Evolutionary conservation across 2,888 invertebrate species (phyloP), one percentile per base, ranked within the genome.

Genomic region (Caenorhabditis japonica): DNA sequence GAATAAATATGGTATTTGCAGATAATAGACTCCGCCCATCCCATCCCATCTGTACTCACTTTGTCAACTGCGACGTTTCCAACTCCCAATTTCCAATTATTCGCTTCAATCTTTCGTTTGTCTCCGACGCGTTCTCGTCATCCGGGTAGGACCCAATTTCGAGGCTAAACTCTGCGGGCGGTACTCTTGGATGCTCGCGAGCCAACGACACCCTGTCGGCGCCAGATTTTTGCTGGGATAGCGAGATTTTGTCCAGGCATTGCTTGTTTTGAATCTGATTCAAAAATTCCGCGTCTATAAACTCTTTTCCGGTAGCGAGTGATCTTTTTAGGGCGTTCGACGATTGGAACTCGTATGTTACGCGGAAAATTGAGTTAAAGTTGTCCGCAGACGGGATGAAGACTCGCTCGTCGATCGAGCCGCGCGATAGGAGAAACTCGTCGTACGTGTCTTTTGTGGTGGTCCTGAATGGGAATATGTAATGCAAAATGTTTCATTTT

Each of bases 401-500:
- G 89, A 97, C 94, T 86, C 96, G 91, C 89, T 99, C 97, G 88
- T 99, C 97, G 89, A 97, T 94, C 88, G 96, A 95, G 1, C 96
- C 95, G 72, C 93, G 93, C 88, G 92, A 94, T 38, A 95, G 90
- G 23, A 97, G 93, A 88, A 93, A 94, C 56, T 93, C 93, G 88
- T 96, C 96, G 88, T 99, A 99, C 12, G 92, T 39, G 3, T 46
- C 46, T 30, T 81, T 73, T 8, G 83, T 46, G 7, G 34, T 27
- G 12, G 47, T 52, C 44, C 82, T 82, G 44, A 17, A 78, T n/a
- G n/a, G n/a, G n/a, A n/a, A n/a, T n/a, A n/a, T n/a, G n/a, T n/a
- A n/a, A n/a, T n/a, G n/a, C n/a, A n/a, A n/a, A n/a, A n/a, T n/a
- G n/a, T n/a, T n/a, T n/a, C n/a, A n/a, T n/a, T n/a, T n/a, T n/a